Base-by-base conservation (phyloP, 2,797 vertebrate genomes). In the Gymnothorax reevesii region DNA sequence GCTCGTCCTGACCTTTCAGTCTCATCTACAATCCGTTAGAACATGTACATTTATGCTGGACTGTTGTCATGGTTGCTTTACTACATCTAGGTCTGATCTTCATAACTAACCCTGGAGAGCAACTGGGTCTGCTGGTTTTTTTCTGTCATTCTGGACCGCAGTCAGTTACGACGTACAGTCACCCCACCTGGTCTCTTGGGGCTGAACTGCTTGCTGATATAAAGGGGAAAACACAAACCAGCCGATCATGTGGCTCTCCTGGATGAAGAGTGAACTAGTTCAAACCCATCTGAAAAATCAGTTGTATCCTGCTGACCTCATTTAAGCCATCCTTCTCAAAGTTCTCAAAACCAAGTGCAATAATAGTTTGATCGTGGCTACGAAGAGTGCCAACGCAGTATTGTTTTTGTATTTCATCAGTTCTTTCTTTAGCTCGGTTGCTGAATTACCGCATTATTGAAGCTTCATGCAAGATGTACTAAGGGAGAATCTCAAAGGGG, bases 281-380 rank as follows among this genome's bases (percentile, higher is more conserved):
- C 75, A 55, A 17, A 22, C 69, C 62, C 2, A 0, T 57, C 25
- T 80, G 49, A 54, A 59, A 49, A 27, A 42, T 15, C 66, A 49
- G 42, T 57, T 80, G 82, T 69, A 52, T 57, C 80, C 57, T n/a
- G 12, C 7, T n/a, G 13, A 27, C 22, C 25, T 25, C 27, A 57
- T 82, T 13, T 13, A 79, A 79, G 42, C 33, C 42, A 20, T 33
- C 75, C 25, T 54, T 22, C 77, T 80, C 77, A n/a, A 54, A 80
- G 77, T 55, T 80, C 33, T 77, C 52, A 80, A 55, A 54, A 55
- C 49, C 15, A 80, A 80, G 77, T 80, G 77, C 77, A 55, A 80
- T 77, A 77, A 13, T 15, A 77, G 73, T 80, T 22, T 52, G 20
- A 80, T 20, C 77, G 55, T 80, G 52, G 77, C 49, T 10, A 55